Evolutionary conservation across 2,113 vertebrate species (phyloP).

Genomic region (Lonchura striata): DNA sequence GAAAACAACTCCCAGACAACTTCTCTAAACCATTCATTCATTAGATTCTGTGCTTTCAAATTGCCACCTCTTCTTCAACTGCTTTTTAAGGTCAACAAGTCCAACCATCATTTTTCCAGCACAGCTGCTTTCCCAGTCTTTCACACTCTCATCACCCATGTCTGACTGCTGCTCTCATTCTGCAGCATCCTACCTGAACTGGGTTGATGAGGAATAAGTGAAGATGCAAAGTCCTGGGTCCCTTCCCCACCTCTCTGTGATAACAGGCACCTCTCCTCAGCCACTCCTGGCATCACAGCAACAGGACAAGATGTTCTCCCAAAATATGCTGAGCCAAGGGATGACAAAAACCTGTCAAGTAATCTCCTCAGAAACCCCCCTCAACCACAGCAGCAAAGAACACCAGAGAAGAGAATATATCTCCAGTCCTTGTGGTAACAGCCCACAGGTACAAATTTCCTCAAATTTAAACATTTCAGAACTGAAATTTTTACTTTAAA

Average conservation of each 20-base stretch:
- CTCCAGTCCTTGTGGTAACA: background rate
- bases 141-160: background rate
- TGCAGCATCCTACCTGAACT: background rate
- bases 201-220: background rate
- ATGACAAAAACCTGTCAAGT: background rate
- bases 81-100: background rate
- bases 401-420: background rate
- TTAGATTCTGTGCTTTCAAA: background rate
- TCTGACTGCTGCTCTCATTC: background rate
- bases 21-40: background rate
- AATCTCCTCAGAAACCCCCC: too few species aligned
- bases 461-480: background rate
- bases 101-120: background rate
- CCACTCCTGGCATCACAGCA: background rate
- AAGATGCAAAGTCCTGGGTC: background rate
- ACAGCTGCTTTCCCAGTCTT: background rate
- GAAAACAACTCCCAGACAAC: conserved; percentile 23
- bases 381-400: background rate
- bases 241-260: background rate
- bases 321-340: background rate
- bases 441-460: too few species aligned
- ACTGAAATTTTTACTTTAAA: background rate
- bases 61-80: background rate
- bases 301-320: background rate
- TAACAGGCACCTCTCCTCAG: background rate